Evolutionary conservation across 2,113 vertebrate species (phyloP).

Genomic region (Miniopterus natalensis): DNA sequence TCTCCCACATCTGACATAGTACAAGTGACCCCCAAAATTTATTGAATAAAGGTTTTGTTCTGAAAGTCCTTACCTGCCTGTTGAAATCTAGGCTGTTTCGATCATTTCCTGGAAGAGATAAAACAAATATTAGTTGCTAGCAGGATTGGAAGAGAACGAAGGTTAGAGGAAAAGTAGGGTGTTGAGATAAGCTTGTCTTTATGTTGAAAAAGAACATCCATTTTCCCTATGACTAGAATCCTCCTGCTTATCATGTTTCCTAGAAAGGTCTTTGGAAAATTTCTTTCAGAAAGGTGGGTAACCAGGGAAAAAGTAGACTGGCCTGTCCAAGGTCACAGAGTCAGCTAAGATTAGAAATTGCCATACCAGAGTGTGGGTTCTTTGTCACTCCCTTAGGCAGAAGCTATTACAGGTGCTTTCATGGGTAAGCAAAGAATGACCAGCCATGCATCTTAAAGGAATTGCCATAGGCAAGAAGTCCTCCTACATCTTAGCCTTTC

Average conservation of each 20-base stretch:
- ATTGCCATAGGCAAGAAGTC: neutral
- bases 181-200: neutral
- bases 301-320: neutral
- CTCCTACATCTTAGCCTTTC: neutral
- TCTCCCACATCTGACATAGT: neutral
- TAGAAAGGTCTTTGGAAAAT: neutral
- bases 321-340: neutral
- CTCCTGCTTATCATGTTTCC: neutral
- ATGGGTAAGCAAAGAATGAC: neutral
- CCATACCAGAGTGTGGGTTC: neutral
- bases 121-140: conserved; percentile 24
- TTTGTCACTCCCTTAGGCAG: neutral
- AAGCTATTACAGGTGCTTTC: neutral
- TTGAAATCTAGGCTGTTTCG: conserved; percentile 94
- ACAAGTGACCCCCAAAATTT: neutral
- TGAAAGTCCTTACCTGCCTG: conserved; percentile 92
- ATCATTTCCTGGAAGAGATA: conserved; percentile 89
- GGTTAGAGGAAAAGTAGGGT: neutral
- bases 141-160: neutral
- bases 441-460: rapidly evolving
- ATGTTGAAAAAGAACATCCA: neutral
- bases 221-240: neutral
- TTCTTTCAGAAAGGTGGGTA: neutral
- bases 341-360: neutral
- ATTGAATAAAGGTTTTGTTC: conserved; percentile 62